phyloP scores from a whole-genome alignment of 2,113 vertebrate species.

The Falco punctatus region DNA sequence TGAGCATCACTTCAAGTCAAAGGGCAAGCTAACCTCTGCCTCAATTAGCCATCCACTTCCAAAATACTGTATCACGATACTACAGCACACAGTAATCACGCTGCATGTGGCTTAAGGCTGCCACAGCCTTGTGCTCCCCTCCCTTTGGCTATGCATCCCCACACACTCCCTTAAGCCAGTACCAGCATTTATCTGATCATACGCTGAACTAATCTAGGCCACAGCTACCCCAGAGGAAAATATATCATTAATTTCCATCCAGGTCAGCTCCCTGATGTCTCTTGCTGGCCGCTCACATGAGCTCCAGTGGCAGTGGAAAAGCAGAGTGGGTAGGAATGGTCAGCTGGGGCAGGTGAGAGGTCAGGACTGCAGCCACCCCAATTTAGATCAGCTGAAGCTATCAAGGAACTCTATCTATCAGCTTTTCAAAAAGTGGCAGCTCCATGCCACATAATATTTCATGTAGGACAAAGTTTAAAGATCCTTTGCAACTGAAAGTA shows the following conservation, averaged over 20 bases:
- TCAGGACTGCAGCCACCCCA: not conserved
- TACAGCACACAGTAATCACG: accelerated
- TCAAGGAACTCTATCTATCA: not conserved
- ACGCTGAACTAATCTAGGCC: not conserved
- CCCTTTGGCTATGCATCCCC: not conserved
- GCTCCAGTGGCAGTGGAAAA: not conserved
- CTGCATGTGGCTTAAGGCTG: accelerated
- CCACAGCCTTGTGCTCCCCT: not conserved
- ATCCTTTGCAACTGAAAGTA: not conserved
- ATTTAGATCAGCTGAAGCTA: not conserved
- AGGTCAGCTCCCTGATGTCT: slow-evolving; percentile 30
- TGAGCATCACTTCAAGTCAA: not conserved
- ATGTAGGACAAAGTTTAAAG: not conserved
- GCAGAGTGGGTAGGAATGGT: not conserved
- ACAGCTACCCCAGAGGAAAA: slow-evolving; percentile 43
- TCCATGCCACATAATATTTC: not conserved
- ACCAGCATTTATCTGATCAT: not conserved
- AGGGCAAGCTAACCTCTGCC: not conserved
- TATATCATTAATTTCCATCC: not conserved
- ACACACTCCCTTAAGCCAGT: not conserved
- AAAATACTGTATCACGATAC: not conserved
- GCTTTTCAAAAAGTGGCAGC: not conserved
- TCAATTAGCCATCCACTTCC: not conserved
- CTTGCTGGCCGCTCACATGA: not conserved
- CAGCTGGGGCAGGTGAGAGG: not conserved